Percentiles rank a stretch among this genome's conserved stretches.
Conservation (phyloP, 2,888 invertebrate genomes). For the Limnephilus marmoratus region DNA sequence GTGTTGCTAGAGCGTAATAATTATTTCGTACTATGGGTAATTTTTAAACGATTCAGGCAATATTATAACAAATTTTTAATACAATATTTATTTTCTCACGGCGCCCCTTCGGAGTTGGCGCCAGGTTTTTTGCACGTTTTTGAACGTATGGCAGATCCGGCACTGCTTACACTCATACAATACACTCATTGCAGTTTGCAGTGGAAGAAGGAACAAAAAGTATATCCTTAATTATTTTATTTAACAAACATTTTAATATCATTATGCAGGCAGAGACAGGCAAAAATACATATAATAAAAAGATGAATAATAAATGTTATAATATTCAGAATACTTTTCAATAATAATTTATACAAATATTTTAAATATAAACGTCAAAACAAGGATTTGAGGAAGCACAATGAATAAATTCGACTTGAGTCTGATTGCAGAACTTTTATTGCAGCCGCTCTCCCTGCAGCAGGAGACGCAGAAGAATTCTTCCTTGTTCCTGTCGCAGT, state of each 20-base stretch:
- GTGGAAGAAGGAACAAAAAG: background rate
- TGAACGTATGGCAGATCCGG: too few relatives aligned
- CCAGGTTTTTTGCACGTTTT: too few relatives aligned
- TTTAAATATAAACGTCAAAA: background rate
- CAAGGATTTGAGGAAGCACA: background rate
- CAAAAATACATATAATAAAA: background rate
- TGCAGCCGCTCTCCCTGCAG: constrained; percentile 72
- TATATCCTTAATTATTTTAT: background rate
- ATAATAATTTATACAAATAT: background rate
- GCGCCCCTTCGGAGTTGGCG: too few relatives aligned
- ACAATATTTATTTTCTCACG: too few relatives aligned
- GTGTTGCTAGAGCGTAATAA: too few relatives aligned
- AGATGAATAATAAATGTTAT: background rate
- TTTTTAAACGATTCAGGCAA: too few relatives aligned
- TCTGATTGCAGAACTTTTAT: constrained; percentile 67
- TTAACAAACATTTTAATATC: background rate
- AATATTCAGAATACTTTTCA: background rate
- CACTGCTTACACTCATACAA: too few relatives aligned
- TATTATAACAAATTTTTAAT: too few relatives aligned
- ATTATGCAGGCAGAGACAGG: background rate
- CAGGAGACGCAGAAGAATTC: constrained; percentile 73
- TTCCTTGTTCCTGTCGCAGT: constrained; percentile 71
- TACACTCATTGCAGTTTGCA: too few relatives aligned
- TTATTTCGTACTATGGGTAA: too few relatives aligned
- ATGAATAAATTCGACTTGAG: background rate